Conservation (phyloP, 2,113 vertebrate genomes). For the Carassius carassius region DNA sequence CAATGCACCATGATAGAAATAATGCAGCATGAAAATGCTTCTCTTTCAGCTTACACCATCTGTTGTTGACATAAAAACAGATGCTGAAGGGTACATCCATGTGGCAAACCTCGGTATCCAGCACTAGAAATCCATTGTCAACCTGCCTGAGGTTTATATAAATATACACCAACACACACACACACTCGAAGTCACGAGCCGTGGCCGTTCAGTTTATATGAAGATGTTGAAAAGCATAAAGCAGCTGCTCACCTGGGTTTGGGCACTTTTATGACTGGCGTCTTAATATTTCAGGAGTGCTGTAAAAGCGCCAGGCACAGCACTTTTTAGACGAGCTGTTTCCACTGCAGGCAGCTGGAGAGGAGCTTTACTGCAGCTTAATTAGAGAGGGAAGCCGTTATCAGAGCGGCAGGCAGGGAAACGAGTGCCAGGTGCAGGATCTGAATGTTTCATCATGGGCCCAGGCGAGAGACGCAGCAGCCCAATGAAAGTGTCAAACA, state of each 20-base stretch:
- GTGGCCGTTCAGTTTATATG: slow-evolving; percentile 52
- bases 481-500: slow-evolving; percentile 66
- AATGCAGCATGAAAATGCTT: not conserved
- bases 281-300: slow-evolving; percentile 73
- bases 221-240: slow-evolving; percentile 63
- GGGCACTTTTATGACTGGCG: slow-evolving; percentile 57
- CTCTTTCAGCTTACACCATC: slow-evolving; percentile 42
- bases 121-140: slow-evolving; percentile 14
- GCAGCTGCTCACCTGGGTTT: slow-evolving; percentile 66
- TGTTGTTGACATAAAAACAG: slow-evolving; percentile 35
- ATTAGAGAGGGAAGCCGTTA: slow-evolving; percentile 69
- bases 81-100: slow-evolving; percentile 47
- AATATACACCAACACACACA: not conserved
- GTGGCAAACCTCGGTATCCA: slow-evolving; percentile 40
- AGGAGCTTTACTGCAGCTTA: slow-evolving; percentile 62
- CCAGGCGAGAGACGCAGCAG: slow-evolving; percentile 57
- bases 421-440: slow-evolving; percentile 58
- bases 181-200: slow-evolving; percentile 9
- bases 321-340: slow-evolving; percentile 58
- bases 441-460: slow-evolving; percentile 70
- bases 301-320: slow-evolving; percentile 62
- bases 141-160: slow-evolving; percentile 27
- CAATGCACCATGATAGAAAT: slow-evolving; percentile 29
- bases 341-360: slow-evolving; percentile 63
- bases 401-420: slow-evolving; percentile 59